phyloP scores from a whole-genome alignment of 1,140 invertebrate genomes.

The Heliconius himera region DNA sequence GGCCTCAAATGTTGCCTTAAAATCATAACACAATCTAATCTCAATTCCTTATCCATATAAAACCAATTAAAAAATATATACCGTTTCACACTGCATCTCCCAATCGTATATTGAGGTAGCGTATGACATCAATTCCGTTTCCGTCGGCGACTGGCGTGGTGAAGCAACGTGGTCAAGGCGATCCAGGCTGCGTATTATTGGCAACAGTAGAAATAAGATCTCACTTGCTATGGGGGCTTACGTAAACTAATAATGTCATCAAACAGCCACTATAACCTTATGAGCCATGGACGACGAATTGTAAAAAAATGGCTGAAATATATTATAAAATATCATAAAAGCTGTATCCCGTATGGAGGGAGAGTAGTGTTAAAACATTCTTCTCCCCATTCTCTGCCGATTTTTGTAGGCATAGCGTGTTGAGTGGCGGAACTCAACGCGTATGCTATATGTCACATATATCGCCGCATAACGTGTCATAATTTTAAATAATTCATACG shows the following conservation, averaged over 20 bases:
- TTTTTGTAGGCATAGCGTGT: no score
- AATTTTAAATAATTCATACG: no score
- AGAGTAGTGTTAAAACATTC: no score
- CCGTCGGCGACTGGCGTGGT: constrained; percentile 41
- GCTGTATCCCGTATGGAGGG: no score
- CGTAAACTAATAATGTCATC: constrained; percentile 38
- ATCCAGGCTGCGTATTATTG: constrained; percentile 40
- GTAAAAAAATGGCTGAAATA: not conserved
- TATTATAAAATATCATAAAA: not conserved
- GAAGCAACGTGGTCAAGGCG: constrained; percentile 49
- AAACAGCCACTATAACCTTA: constrained; percentile 23
- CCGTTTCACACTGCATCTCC: not conserved
- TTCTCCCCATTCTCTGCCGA: no score
- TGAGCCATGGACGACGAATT: not conserved
- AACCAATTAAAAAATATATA: not conserved
- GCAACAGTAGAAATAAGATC: constrained; percentile 44
- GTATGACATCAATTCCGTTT: constrained; percentile 46
- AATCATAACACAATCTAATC: no score
- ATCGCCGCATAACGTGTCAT: no score
- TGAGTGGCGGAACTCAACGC: no score
- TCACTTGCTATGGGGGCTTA: constrained; percentile 33
- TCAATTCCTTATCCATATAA: not conserved
- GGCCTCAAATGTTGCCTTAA: not conserved
- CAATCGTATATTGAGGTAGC: constrained; percentile 1
- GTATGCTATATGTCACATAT: no score